A percentile compares a stretch with the other conserved stretches of the same genome.
These are phyloP conservation scores for Chaetura pelagica DNA, from an alignment of 2,113 vertebrate genomes.

Conservation along the genomic window DNA sequence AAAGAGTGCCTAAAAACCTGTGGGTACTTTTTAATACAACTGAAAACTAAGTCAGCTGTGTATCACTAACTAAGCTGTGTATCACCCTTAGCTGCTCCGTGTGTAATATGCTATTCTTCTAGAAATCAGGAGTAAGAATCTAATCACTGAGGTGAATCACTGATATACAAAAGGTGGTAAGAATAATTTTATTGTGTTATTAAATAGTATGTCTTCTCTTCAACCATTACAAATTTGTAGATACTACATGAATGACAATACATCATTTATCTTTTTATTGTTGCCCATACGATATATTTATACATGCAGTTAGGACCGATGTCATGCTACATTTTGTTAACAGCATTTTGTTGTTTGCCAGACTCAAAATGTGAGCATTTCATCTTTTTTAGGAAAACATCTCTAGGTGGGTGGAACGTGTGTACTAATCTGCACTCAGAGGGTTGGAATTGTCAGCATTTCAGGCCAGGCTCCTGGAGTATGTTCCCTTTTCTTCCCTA, in stretches of 20 bases:
- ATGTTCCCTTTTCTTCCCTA: constrained; percentile 74
- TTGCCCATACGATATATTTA: constrained; percentile 80
- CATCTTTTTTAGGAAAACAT: constrained; percentile 69
- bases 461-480: constrained; percentile 51
- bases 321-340: constrained; percentile 91
- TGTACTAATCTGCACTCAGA: constrained; percentile 58
- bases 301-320: constrained; percentile 89
- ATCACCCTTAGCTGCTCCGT: background rate
- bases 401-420: constrained; percentile 64
- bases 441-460: constrained; percentile 35
- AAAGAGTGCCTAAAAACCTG: background rate
- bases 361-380: constrained; percentile 69
- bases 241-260: constrained; percentile 84
- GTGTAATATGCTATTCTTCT: background rate
- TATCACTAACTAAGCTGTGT: background rate
- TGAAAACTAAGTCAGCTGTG: background rate
- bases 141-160: constrained; percentile 23
- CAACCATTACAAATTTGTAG: constrained; percentile 86
- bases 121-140: background rate
- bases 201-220: constrained; percentile 85
- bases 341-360: constrained; percentile 73
- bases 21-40: background rate
- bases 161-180: constrained; percentile 75
- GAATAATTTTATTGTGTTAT: constrained; percentile 95
- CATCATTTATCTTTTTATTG: constrained; percentile 80